Percentiles rank a stretch among this genome's conserved stretches.
phyloP scores from a whole-genome alignment of 2,797 vertebrate genomes.

The Sphenodon punctatus region DNA sequence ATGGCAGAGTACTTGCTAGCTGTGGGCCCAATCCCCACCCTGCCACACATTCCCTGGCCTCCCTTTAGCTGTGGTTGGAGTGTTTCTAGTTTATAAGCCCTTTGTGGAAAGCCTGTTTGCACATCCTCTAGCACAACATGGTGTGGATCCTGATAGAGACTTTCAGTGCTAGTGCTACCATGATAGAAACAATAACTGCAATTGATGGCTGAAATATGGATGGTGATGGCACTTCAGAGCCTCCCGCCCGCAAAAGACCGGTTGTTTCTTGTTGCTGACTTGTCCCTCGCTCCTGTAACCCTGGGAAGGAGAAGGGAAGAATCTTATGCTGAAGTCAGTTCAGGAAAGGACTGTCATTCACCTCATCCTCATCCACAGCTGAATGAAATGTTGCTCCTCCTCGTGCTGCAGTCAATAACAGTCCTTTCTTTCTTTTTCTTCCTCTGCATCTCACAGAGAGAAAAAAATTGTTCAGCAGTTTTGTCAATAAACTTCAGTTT shows the following conservation, averaged over 20 bases:
- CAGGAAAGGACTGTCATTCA: not conserved
- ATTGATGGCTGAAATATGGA: not conserved
- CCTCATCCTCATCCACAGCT: slow-evolving; percentile 16
- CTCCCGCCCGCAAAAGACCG: not conserved
- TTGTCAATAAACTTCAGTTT: slow-evolving; percentile 11
- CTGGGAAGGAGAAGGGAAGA: not conserved
- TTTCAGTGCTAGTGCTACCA: too few relatives aligned
- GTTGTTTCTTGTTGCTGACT: not conserved
- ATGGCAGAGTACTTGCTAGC: too few relatives aligned
- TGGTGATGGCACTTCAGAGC: not conserved
- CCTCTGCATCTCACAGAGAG: not conserved
- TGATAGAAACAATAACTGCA: not conserved
- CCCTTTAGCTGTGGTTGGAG: too few relatives aligned
- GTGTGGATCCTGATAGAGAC: too few relatives aligned
- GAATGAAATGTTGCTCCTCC: slow-evolving; percentile 40
- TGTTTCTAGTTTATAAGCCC: too few relatives aligned
- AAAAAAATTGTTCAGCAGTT: slow-evolving; percentile 5
- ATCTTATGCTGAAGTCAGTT: not conserved
- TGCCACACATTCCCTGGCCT: too few relatives aligned
- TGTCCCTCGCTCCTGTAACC: not conserved
- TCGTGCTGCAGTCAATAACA: slow-evolving; percentile 27
- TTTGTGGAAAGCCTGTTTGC: not conserved
- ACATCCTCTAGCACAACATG: too few relatives aligned
- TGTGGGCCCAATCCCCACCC: too few relatives aligned
- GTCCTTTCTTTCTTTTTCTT: slow-evolving; percentile 3